A percentile compares a stretch with the other conserved stretches of the same genome.
Evolutionary conservation across 2,888 invertebrate species (phyloP).

Genomic region (Cephus pulcher): DNA sequence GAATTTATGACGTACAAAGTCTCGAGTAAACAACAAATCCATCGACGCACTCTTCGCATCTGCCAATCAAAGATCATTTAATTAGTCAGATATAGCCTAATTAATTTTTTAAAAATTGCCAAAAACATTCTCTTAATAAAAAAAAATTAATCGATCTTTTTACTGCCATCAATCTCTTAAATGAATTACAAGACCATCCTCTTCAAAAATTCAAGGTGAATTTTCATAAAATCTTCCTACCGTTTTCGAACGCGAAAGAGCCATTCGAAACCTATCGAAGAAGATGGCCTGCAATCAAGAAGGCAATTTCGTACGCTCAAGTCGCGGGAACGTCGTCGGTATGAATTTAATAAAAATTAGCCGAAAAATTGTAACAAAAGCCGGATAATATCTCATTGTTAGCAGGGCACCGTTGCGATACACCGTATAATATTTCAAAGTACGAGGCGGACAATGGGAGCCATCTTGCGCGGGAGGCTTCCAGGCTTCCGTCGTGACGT

Average conservation of each 20-base stretch:
- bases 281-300: not conserved
- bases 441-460: constrained; percentile 52
- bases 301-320: not conserved
- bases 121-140: not conserved
- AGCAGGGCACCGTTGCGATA: constrained; percentile 45
- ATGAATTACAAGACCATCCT: not conserved
- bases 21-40: not conserved
- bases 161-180: not conserved
- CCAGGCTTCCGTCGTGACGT: constrained; percentile 37
- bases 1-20: not conserved
- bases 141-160: not conserved
- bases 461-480: constrained; percentile 41
- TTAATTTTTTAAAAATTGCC: not conserved
- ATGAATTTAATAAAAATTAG: constrained; percentile 53
- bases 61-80: not conserved
- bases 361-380: constrained; percentile 48
- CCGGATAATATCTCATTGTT: constrained; percentile 44
- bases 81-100: not conserved
- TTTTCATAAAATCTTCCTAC: not conserved
- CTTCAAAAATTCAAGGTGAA: not conserved
- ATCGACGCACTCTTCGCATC: not conserved
- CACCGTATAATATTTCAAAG: constrained; percentile 62
- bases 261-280: not conserved
- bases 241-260: not conserved
- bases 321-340: constrained; percentile 3